Percentiles rank a stretch among this genome's conserved stretches.
phyloP scores from a whole-genome alignment of 2,888 invertebrate species.

The Tuberolachnus salignus region DNA sequence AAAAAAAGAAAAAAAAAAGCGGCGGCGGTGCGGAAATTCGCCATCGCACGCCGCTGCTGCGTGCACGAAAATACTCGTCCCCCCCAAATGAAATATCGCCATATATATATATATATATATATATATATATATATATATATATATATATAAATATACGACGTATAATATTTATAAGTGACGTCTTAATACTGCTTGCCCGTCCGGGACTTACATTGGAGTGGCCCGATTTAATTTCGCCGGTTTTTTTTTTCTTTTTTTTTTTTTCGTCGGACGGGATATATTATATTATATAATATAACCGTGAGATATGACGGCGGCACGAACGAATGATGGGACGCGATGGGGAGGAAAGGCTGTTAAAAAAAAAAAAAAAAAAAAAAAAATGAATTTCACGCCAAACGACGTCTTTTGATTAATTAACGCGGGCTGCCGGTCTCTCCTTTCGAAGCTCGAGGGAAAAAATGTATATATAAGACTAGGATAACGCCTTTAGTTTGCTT shows the following conservation, averaged over 20 bases:
- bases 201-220: slow-evolving; percentile 32
- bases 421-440: slow-evolving; percentile 30
- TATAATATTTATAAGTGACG: slow-evolving; percentile 40
- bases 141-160: no score
- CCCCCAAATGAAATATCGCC: slow-evolving; percentile 31
- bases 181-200: slow-evolving; percentile 43
- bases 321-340: not conserved
- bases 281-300: slow-evolving; percentile 14
- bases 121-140: no score
- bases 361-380: not conserved
- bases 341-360: slow-evolving; percentile 16
- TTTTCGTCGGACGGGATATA: slow-evolving; percentile 5
- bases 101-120: not conserved
- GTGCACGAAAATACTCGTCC: slow-evolving; percentile 11
- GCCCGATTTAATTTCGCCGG: slow-evolving; percentile 51
- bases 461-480: slow-evolving; percentile 22
- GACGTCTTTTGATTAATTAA: slow-evolving; percentile 53
- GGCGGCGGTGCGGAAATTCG: slow-evolving; percentile 15
- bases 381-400: slow-evolving; percentile 46
- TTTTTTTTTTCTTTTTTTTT: not conserved
- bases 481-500: slow-evolving; percentile 46
- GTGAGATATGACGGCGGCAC: slow-evolving; percentile 45
- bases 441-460: slow-evolving; percentile 18
- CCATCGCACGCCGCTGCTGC: slow-evolving; percentile 21
- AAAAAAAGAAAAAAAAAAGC: not conserved